Evolutionary conservation across 2,797 vertebrate genomes (phyloP).

Genomic region (Brachyrhaphis roseni): DNA sequence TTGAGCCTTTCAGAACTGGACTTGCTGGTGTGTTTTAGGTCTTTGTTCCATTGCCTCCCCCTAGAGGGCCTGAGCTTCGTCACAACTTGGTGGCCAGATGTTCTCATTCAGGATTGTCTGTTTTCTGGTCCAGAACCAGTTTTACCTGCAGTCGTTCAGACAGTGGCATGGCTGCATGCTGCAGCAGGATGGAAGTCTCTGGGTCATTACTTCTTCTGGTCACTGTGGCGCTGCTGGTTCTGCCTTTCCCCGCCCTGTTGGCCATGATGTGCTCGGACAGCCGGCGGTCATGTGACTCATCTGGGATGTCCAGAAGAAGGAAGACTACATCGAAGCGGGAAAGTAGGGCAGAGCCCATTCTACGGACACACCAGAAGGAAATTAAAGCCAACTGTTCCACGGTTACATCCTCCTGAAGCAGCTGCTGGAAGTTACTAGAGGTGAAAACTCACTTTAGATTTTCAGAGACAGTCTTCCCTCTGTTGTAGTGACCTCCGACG

Average conservation of each 20-base stretch:
- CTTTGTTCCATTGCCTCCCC: no score
- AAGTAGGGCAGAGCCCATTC: slow-evolving; percentile 95
- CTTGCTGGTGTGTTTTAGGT: no score
- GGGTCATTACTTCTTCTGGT: slow-evolving; percentile 66
- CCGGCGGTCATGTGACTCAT: slow-evolving; percentile 92
- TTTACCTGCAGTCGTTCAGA: slow-evolving; percentile 90
- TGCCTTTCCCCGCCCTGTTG: slow-evolving; percentile 82
- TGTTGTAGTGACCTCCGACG: slow-evolving; percentile 95
- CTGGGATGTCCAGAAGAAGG: slow-evolving; percentile 94
- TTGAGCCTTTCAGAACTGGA: no score
- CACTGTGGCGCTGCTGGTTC: slow-evolving; percentile 75
- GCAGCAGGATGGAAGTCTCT: slow-evolving; percentile 86
- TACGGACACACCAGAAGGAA: slow-evolving; percentile 52
- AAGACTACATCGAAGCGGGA: slow-evolving; percentile 97
- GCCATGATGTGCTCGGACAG: slow-evolving; percentile 97
- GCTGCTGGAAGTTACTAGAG: background rate
- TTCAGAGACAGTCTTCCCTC: slow-evolving; percentile 95
- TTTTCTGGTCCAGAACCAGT: no score
- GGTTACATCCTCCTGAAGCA: background rate
- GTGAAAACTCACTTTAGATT: slow-evolving; percentile 90
- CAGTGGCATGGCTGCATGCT: slow-evolving; percentile 83
- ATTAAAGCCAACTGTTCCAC: background rate
- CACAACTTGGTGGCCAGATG: no score
- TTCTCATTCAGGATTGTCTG: no score
- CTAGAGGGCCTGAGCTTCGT: no score